Evolutionary conservation across 2,888 invertebrate species (phyloP).

Genomic region (Ectobius pallidus): DNA sequence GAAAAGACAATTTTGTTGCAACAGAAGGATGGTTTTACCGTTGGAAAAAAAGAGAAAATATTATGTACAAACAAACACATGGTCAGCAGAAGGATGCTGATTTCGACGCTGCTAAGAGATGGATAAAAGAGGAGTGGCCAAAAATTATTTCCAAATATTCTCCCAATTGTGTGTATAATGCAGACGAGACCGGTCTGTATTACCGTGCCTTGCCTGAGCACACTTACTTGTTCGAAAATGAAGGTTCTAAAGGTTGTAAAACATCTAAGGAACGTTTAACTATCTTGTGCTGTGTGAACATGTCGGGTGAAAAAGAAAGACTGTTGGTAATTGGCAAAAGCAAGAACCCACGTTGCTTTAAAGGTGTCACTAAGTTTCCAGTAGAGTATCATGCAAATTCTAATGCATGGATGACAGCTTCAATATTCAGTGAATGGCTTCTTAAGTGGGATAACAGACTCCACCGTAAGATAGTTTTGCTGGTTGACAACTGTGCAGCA

Average conservation of each 20-base stretch:
- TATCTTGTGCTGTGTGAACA: background rate
- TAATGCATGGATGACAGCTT: too few relatives aligned
- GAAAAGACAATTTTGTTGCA: background rate
- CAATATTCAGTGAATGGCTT: background rate
- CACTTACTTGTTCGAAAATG: background rate
- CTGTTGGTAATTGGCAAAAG: background rate
- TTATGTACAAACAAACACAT: background rate
- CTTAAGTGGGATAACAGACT: background rate
- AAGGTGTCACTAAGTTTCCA: background rate
- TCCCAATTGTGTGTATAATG: background rate
- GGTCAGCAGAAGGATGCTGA: background rate
- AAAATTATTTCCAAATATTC: background rate
- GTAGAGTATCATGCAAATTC: background rate
- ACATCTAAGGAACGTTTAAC: background rate
- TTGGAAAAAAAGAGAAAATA: constrained; percentile 1
- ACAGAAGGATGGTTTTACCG: background rate
- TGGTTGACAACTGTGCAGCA: background rate
- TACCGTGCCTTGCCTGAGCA: too few relatives aligned
- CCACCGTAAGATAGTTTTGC: background rate
- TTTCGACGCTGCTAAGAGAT: background rate
- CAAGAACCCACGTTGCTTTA: background rate
- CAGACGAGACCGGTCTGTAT: background rate
- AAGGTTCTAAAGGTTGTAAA: background rate
- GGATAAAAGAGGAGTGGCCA: constrained; percentile 9
- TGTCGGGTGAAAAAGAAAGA: background rate